Conservation (phyloP, 1,140 invertebrate species). For the Liolophura sinensis region DNA sequence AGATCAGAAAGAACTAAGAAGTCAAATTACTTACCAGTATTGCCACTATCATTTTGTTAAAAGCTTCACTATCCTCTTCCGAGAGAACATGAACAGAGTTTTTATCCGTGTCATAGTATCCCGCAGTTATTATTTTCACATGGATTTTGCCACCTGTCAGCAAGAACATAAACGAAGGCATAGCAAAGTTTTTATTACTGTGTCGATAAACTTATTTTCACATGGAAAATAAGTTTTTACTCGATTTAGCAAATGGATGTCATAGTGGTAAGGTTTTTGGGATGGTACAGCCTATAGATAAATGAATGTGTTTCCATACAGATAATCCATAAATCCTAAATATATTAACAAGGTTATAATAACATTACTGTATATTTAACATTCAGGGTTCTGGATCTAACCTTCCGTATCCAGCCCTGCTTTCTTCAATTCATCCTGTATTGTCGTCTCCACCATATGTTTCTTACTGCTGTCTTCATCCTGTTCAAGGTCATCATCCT, state of each 20-base stretch:
- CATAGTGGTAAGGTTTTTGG: too few species aligned
- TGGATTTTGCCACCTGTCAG: conserved; percentile 38
- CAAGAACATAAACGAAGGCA: conserved; percentile 1
- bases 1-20: not conserved
- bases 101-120: conserved; percentile 33
- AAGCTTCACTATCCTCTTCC: conserved; percentile 37
- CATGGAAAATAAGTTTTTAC: too few species aligned
- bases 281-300: too few species aligned
- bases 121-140: conserved; percentile 45
- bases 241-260: too few species aligned
- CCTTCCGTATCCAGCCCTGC: conserved; percentile 42
- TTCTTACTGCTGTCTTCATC: conserved; percentile 18
- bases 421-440: conserved; percentile 39
- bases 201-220: too few species aligned
- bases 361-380: too few species aligned
- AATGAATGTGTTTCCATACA: too few species aligned
- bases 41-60: conserved; percentile 45
- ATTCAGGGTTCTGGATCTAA: conserved; percentile 11
- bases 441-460: conserved; percentile 30
- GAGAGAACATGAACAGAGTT: conserved; percentile 35
- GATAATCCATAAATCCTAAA: too few species aligned
- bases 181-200: too few species aligned
- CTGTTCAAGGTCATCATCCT: not conserved
- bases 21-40: conserved; percentile 35
- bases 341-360: too few species aligned